These are phyloP conservation scores for Carcharodon carcharias DNA, from an alignment of 2,797 vertebrate species.

Conservation along the genomic window DNA sequence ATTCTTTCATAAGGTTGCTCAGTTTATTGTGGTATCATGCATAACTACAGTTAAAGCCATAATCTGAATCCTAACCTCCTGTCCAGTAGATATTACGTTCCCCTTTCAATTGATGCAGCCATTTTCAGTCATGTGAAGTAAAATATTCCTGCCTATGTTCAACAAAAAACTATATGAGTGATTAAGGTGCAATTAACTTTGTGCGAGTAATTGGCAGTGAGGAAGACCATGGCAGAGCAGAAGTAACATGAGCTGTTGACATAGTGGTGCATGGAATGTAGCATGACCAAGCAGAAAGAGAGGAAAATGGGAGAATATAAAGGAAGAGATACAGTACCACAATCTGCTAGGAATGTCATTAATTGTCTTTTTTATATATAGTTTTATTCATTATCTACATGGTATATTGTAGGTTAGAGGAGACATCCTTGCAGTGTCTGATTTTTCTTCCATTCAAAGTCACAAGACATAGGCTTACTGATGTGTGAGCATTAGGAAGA, in stretches of 20 bases:
- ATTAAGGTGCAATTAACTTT: not conserved
- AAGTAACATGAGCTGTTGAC: not conserved
- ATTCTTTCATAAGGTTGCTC: not conserved
- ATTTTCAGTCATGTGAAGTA: not conserved
- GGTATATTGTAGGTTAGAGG: not conserved
- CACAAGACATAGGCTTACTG: not conserved
- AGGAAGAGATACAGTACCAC: not conserved
- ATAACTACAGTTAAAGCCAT: not conserved
- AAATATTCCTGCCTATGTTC: not conserved
- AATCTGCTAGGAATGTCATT: not conserved
- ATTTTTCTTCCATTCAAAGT: not conserved
- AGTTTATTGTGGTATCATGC: not conserved
- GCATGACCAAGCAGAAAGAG: not conserved
- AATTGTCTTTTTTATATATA: not conserved
- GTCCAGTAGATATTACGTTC: not conserved
- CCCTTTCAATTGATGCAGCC: not conserved
- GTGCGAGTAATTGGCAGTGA: not conserved
- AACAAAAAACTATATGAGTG: not conserved
- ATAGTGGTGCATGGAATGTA: not conserved
- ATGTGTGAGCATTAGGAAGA: not conserved
- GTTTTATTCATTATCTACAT: not conserved
- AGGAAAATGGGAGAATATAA: not conserved
- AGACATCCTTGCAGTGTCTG: not conserved
- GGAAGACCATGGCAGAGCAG: not conserved
- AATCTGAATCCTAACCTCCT: not conserved